These are phyloP conservation scores for Okapia johnstoni DNA, from an alignment of 2,113 vertebrate genomes.

Conservation along the genomic window DNA sequence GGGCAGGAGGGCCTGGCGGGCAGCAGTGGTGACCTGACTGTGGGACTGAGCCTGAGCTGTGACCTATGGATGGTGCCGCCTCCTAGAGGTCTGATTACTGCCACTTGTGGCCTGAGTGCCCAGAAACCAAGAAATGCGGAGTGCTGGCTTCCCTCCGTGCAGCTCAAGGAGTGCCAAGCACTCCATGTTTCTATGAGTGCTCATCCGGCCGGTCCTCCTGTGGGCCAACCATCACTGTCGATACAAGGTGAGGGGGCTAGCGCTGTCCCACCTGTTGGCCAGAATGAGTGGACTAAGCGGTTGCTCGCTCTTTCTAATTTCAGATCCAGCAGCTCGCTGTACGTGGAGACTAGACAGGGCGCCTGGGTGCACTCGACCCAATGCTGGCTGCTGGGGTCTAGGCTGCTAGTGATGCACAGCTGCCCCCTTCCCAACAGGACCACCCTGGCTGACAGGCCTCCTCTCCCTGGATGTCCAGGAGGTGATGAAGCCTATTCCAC, in stretches of 20 bases:
- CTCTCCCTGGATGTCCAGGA: not conserved
- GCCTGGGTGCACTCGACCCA: not conserved
- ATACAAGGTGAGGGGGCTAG: not conserved
- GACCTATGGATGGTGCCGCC: too few species aligned
- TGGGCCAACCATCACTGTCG: not conserved
- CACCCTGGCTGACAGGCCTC: not conserved
- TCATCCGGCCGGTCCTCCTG: rapidly evolving
- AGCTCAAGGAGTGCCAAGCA: not conserved
- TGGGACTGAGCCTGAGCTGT: not conserved
- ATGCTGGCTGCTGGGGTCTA: not conserved
- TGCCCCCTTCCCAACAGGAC: not conserved
- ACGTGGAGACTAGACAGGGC: not conserved
- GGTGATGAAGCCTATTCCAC: rapidly evolving
- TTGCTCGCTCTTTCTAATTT: not conserved
- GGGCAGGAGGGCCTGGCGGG: not conserved
- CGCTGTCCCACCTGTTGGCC: not conserved
- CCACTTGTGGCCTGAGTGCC: not conserved
- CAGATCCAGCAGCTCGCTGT: too few species aligned
- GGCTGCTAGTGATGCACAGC: not conserved
- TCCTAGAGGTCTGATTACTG: not conserved
- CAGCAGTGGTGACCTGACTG: not conserved
- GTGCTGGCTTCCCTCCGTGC: not conserved
- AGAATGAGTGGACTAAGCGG: not conserved
- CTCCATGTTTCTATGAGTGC: rapidly evolving
- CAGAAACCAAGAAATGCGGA: not conserved